phyloP scores from a whole-genome alignment of 2,888 invertebrate genomes.

The Meghimatium bilineatum region DNA sequence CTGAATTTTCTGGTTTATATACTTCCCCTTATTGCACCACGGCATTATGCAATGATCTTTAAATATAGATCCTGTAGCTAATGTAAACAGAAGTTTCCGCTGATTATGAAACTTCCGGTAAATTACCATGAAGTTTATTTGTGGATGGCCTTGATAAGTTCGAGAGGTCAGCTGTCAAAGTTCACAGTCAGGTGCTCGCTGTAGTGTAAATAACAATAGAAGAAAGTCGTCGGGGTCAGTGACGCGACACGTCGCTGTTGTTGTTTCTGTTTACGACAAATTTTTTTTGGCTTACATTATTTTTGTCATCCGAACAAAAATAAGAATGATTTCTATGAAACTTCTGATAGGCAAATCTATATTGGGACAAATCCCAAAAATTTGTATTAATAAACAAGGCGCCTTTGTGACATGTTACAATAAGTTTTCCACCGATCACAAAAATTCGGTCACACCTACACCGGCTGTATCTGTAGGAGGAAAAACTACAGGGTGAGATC shows the following conservation, averaged over 20 bases:
- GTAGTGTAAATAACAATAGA: background rate
- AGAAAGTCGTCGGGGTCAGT: background rate
- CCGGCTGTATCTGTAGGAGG: background rate
- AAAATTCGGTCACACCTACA: background rate
- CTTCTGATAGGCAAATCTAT: background rate
- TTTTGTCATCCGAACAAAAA: background rate
- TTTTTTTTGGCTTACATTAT: background rate
- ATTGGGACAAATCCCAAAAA: background rate
- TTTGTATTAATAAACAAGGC: background rate
- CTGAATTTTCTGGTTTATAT: background rate
- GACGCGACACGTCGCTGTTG: background rate
- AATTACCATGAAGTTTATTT: background rate
- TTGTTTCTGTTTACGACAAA: background rate
- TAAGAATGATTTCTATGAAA: background rate
- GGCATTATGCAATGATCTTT: background rate
- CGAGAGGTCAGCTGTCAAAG: background rate
- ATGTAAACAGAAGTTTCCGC: background rate
- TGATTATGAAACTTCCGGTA: slow-evolving; percentile 28
- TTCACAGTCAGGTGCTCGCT: background rate
- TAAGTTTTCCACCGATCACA: background rate
- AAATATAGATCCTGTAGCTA: background rate
- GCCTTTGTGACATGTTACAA: background rate
- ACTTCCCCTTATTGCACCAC: slow-evolving; percentile 18
- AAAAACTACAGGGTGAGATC: background rate
- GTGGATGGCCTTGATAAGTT: background rate